phyloP scores from a whole-genome alignment of 1,140 invertebrate genomes.

The Parapsyche elsis region DNA sequence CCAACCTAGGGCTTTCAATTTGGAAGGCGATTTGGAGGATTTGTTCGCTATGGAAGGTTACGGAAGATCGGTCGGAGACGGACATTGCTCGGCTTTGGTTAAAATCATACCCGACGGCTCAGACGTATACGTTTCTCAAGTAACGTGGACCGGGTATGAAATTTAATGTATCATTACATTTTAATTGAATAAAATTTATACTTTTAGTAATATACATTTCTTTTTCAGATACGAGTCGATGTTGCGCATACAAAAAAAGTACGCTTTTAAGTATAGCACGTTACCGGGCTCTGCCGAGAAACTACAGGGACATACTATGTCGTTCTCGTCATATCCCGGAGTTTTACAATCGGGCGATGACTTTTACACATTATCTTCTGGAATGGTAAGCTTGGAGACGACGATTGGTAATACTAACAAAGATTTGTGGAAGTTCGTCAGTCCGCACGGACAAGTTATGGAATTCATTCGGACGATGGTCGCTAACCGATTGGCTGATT shows the following conservation, averaged over 20 bases:
- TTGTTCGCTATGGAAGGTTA: slow-evolving; percentile 61
- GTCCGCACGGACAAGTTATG: slow-evolving; percentile 67
- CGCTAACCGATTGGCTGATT: slow-evolving; percentile 74
- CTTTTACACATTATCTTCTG: slow-evolving; percentile 75
- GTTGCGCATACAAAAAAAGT: slow-evolving; percentile 75
- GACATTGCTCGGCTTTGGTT: slow-evolving; percentile 73
- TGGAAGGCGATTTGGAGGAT: slow-evolving; percentile 74
- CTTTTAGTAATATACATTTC: neutral
- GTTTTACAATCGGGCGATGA: slow-evolving; percentile 75
- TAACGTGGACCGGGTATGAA: slow-evolving; percentile 70
- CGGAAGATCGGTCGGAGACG: slow-evolving; percentile 55
- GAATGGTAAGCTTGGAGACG: slow-evolving; percentile 77
- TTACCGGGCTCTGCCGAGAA: slow-evolving; percentile 10
- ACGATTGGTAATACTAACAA: slow-evolving; percentile 79
- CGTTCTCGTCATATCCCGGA: slow-evolving; percentile 77
- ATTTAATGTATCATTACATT: neutral
- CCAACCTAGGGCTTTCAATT: slow-evolving; percentile 60
- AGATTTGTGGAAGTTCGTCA: slow-evolving; percentile 70
- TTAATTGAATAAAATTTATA: neutral
- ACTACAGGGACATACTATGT: slow-evolving; percentile 67
- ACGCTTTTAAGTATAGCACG: slow-evolving; percentile 68
- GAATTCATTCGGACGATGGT: slow-evolving; percentile 77
- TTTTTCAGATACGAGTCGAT: slow-evolving; percentile 68
- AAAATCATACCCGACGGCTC: slow-evolving; percentile 70
- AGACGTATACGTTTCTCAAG: slow-evolving; percentile 74